Evolutionary conservation across 2,797 vertebrate genomes (phyloP).

Genomic region (Sebastiscus albofasciatus): DNA sequence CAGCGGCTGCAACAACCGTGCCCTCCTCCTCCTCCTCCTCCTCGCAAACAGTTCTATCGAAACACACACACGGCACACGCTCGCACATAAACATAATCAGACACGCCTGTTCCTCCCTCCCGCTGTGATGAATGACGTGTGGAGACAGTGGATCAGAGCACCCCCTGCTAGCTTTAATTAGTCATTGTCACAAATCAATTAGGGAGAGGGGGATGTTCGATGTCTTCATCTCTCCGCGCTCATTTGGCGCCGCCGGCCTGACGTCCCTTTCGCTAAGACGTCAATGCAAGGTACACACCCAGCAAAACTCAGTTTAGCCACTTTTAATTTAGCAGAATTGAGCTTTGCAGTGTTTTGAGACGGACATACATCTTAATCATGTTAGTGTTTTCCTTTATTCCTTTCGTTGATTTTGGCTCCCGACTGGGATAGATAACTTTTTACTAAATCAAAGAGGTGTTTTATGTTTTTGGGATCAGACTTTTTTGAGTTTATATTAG

Average conservation of each 20-base stretch:
- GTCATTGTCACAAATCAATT: constrained; percentile 82
- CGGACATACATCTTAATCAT: background rate
- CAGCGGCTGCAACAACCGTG: constrained; percentile 24
- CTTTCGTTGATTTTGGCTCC: background rate
- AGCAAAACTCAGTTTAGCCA: background rate
- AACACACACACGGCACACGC: constrained; percentile 17
- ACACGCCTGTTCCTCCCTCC: constrained; percentile 48
- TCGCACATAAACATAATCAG: constrained; percentile 60
- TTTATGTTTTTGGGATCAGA: background rate
- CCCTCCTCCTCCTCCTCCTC: constrained; percentile 26
- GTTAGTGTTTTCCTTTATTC: background rate
- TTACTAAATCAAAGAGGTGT: background rate
- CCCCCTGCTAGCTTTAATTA: constrained; percentile 76
- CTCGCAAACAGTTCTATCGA: constrained; percentile 8
- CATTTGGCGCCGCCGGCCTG: constrained; percentile 13
- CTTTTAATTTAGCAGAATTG: background rate
- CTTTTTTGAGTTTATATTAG: background rate
- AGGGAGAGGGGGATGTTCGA: constrained; percentile 55
- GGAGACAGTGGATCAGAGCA: constrained; percentile 69
- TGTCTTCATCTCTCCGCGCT: constrained; percentile 52
- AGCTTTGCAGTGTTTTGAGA: background rate
- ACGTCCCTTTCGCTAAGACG: background rate
- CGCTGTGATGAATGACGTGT: constrained; percentile 76
- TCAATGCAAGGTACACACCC: constrained; percentile 20
- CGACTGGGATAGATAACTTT: background rate